These are phyloP conservation scores for Telmatherina bonti DNA, from an alignment of 2,797 vertebrate species.

Conservation along the genomic window DNA sequence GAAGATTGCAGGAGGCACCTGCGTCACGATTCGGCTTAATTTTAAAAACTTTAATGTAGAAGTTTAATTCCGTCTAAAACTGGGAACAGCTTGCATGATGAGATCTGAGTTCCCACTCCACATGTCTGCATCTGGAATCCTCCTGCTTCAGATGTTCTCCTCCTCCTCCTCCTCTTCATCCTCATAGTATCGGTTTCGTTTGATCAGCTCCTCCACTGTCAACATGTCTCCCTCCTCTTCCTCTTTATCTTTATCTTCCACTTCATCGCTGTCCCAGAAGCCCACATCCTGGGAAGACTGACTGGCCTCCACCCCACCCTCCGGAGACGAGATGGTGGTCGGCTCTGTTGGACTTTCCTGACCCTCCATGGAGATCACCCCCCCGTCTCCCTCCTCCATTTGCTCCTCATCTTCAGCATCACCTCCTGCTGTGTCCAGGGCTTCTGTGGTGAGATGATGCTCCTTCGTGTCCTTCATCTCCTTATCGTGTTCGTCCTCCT, in stretches of 20 bases:
- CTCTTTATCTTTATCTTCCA: conserved; percentile 80
- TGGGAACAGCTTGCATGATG: too few species aligned
- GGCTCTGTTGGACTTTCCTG: conserved; percentile 68
- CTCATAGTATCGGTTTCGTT: conserved; percentile 92
- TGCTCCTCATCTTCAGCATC: conserved; percentile 38
- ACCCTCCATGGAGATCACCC: conserved; percentile 58
- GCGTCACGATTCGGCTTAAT: too few species aligned
- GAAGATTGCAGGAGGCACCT: too few species aligned
- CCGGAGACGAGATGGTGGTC: conserved; percentile 64
- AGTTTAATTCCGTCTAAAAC: too few species aligned
- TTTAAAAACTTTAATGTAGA: too few species aligned
- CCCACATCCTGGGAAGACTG: conserved; percentile 87
- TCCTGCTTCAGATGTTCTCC: conserved; percentile 68
- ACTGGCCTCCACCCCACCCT: conserved; percentile 67
- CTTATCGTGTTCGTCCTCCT: conserved; percentile 46
- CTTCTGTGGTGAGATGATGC: conserved; percentile 29
- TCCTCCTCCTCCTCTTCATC: conserved; percentile 88
- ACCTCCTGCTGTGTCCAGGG: conserved; percentile 21
- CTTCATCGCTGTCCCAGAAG: conserved; percentile 89
- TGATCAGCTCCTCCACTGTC: conserved; percentile 95
- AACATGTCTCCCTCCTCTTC: conserved; percentile 82
- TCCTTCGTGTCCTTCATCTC: conserved; percentile 42
- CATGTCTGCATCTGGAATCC: too few species aligned
- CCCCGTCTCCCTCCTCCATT: conserved; percentile 53
- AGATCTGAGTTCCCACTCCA: too few species aligned